Percentiles rank a stretch among this genome's conserved stretches.
phyloP scores from a whole-genome alignment of 2,888 invertebrate species.

The Chrysolina americana region DNA sequence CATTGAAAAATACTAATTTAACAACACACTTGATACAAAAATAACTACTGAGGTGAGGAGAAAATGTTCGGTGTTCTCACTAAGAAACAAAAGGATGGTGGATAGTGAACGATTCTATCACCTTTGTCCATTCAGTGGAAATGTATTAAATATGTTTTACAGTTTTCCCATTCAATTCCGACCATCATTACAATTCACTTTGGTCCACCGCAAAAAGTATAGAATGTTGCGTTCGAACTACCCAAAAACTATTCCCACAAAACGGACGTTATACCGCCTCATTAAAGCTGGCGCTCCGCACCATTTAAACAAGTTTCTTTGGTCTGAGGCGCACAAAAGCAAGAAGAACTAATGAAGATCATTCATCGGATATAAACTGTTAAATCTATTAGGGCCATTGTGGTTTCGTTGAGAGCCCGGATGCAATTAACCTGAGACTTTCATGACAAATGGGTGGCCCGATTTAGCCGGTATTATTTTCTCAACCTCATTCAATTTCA shows the following conservation, averaged over 20 bases:
- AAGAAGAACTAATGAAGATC: conserved; percentile 37
- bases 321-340: conserved; percentile 23
- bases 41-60: too few relatives aligned
- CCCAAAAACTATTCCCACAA: not conserved
- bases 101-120: too few relatives aligned
- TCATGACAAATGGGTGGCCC: conserved; percentile 33
- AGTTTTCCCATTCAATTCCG: too few relatives aligned
- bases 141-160: too few relatives aligned
- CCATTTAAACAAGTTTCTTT: conserved; percentile 4
- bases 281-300: not conserved
- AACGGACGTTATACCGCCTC: not conserved
- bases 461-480: conserved; percentile 15
- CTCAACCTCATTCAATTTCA: conserved; percentile 18
- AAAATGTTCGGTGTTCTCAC: too few relatives aligned
- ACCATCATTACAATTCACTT: too few relatives aligned
- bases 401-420: conserved; percentile 33
- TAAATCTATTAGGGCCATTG: conserved; percentile 42
- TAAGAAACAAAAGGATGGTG: too few relatives aligned
- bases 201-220: not conserved
- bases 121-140: too few relatives aligned
- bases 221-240: not conserved
- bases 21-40: too few relatives aligned
- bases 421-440: conserved; percentile 41
- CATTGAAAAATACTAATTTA: too few relatives aligned
- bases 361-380: conserved; percentile 40